Percentiles rank a stretch among this genome's conserved stretches.
Evolutionary conservation across 2,888 invertebrate genomes (phyloP).

Genomic region (Nebria brevicollis): DNA sequence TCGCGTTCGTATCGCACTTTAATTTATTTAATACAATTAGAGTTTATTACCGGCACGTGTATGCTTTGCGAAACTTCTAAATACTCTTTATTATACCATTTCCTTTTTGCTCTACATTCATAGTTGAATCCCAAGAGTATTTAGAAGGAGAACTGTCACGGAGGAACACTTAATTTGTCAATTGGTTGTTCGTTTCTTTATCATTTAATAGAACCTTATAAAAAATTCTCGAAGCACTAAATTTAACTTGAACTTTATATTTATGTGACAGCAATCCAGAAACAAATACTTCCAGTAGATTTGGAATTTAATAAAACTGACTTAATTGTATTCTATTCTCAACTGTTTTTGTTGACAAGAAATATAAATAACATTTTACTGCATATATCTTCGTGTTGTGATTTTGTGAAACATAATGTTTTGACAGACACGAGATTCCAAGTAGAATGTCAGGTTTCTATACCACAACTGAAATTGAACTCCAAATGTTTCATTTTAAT

Average conservation of each 20-base stretch:
- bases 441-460: background rate
- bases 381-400: background rate
- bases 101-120: background rate
- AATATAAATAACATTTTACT: background rate
- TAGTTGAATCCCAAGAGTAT: background rate
- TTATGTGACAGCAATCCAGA: background rate
- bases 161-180: background rate
- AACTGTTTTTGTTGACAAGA: background rate
- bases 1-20: slow-evolving; percentile 44
- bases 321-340: background rate
- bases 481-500: background rate
- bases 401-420: background rate
- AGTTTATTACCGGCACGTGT: slow-evolving; percentile 45
- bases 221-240: background rate
- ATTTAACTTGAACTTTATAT: background rate
- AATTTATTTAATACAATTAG: slow-evolving; percentile 46
- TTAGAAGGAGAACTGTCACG: background rate
- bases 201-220: background rate
- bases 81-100: slow-evolving; percentile 20
- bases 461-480: background rate
- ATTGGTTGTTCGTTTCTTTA: background rate
- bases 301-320: background rate
- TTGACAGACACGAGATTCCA: background rate
- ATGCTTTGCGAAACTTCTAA: slow-evolving; percentile 32
- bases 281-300: background rate